phyloP scores from a whole-genome alignment of 2,113 vertebrate species.

The Copsychus sechellarum region DNA sequence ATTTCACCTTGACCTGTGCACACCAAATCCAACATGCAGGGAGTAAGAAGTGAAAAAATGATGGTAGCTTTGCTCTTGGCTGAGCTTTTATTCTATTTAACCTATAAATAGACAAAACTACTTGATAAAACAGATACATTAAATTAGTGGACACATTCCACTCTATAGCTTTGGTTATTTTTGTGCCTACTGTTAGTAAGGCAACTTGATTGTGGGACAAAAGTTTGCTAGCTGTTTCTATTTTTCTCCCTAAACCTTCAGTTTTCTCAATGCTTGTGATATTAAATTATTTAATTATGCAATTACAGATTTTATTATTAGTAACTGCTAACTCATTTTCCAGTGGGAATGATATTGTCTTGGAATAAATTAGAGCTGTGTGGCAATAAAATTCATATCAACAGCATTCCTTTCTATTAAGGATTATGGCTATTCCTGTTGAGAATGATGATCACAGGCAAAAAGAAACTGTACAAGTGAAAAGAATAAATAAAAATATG shows the following conservation, averaged over 20 bases:
- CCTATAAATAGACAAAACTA: background rate
- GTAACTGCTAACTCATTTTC: background rate
- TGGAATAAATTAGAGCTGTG: background rate
- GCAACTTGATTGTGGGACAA: background rate
- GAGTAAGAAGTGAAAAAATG: background rate
- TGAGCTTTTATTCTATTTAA: background rate
- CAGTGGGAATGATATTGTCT: background rate
- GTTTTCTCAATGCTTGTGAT: background rate
- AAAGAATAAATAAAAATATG: background rate
- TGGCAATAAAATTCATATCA: background rate
- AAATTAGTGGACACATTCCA: background rate
- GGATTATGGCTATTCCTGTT: background rate
- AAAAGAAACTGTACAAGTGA: background rate
- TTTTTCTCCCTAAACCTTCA: background rate
- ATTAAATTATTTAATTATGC: background rate
- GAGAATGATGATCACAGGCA: background rate
- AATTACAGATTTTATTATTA: background rate
- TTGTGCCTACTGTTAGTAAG: background rate
- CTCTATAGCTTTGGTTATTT: background rate
- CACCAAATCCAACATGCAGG: background rate
- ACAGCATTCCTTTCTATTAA: background rate
- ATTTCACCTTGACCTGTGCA: background rate
- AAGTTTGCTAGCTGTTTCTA: background rate
- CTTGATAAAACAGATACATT: background rate
- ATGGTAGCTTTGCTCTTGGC: background rate